Base-by-base conservation (phyloP, 2,797 vertebrate species). In the Antennarius maculatus region DNA sequence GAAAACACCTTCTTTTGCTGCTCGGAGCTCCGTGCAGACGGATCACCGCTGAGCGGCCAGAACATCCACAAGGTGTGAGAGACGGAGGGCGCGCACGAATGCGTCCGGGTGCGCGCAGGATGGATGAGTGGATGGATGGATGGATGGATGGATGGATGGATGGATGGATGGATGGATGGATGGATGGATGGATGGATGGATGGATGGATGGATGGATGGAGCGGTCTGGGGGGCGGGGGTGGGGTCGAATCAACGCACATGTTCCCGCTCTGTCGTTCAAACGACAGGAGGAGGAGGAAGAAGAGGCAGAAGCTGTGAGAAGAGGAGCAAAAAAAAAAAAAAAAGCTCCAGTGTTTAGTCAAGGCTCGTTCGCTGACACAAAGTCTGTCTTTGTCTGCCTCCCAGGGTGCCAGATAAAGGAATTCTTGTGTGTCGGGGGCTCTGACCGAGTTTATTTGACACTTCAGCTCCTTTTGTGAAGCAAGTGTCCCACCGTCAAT, bases 361-460 rank as follows among this genome's bases (percentile, higher is more conserved):
- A 93, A 93, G 92, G 92, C 93, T 92, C 67, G 90, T 90, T 93
- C 87, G 69, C 85, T 89, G 85, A 93, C 95, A 96, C 95, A 95
- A 94, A 95, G 95, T 93, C 88, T 29, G 86, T 89, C 90, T 92
- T 92, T 92, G 92, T 93, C 94, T 93, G 92, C 92, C 93, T 69
- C 84, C 88, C 87, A 91, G 94, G 94, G 92, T 90, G 89, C 82
- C 92, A 92, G 94, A 97, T 93, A 96, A 96, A 96, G 92, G 94
- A 93, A 93, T 93, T 95, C 95, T 96, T 97, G 95, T 97, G 86
- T 92, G 87, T 93, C 87, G 79, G 84, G 82, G 84, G 92, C 93
- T 92, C 92, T 92, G 91, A 93, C 93, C 77, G 92, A 95, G 95
- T 96, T 96, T 95, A 96, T 96, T 95, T 95, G 95, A 97, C 95